Conservation (phyloP, 2,113 vertebrate genomes). For the Tychaedon coryphoeus region DNA sequence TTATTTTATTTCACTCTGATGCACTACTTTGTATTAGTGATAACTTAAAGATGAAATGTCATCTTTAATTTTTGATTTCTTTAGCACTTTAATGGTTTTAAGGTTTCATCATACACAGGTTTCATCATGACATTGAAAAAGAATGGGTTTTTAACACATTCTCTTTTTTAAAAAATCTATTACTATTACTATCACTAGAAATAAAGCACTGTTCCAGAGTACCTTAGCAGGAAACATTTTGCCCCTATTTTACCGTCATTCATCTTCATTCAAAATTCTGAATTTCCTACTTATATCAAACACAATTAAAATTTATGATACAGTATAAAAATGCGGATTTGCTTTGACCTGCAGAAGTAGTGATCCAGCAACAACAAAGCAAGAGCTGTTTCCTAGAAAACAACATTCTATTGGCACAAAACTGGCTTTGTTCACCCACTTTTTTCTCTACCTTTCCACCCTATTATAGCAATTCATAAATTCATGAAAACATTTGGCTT, state of each 20-base stretch:
- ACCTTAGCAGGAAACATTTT: neutral
- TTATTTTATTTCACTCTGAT: neutral
- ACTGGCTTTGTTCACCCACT: neutral
- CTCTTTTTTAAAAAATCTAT: neutral
- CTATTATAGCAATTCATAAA: neutral
- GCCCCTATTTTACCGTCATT: neutral
- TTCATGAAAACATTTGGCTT: neutral
- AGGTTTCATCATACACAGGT: neutral
- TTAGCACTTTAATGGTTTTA: neutral
- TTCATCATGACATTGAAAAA: neutral
- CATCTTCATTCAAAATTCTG: neutral
- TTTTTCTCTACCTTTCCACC: neutral
- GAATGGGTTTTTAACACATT: neutral
- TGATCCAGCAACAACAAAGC: neutral
- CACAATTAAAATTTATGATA: neutral
- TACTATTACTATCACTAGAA: neutral
- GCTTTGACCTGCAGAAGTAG: neutral
- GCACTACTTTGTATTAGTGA: neutral
- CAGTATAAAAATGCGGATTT: neutral
- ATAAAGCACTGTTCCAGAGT: neutral
- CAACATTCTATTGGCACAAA: neutral
- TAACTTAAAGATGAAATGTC: neutral
- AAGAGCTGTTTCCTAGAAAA: neutral
- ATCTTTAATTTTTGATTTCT: conserved; percentile 29
- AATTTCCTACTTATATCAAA: neutral